phyloP scores from a whole-genome alignment of 2,797 vertebrate species.

The Sebastes nivosus region DNA sequence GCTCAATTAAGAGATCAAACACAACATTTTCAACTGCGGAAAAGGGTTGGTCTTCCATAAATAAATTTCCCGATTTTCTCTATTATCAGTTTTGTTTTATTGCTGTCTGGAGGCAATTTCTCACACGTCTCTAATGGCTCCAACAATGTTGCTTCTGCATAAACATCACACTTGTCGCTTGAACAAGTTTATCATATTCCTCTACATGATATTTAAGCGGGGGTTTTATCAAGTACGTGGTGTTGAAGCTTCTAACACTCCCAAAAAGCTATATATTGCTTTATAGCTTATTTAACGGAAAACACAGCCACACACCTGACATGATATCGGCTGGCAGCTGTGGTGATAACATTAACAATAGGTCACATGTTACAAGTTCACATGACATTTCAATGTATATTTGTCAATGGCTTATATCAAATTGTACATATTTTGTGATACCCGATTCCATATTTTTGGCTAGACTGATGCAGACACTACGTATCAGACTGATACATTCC shows the following conservation, averaged over 20 bases:
- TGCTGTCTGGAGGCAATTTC: background rate
- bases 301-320: background rate
- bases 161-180: background rate
- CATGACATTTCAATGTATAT: background rate
- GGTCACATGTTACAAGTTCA: background rate
- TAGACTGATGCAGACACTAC: background rate
- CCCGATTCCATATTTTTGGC: background rate
- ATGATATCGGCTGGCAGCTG: background rate
- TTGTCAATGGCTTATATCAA: background rate
- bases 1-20: slow-evolving; percentile 7
- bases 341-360: background rate
- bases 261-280: background rate
- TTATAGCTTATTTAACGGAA: background rate
- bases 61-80: background rate
- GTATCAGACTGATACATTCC: background rate
- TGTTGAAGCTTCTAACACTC: background rate
- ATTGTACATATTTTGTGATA: background rate
- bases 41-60: background rate
- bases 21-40: background rate
- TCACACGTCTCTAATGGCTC: background rate
- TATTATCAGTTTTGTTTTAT: background rate
- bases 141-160: background rate
- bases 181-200: background rate
- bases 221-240: background rate
- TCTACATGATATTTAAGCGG: background rate